These are phyloP conservation scores for Patella ulyssiponensis DNA, from an alignment of 2,888 invertebrate genomes.

Conservation along the genomic window DNA sequence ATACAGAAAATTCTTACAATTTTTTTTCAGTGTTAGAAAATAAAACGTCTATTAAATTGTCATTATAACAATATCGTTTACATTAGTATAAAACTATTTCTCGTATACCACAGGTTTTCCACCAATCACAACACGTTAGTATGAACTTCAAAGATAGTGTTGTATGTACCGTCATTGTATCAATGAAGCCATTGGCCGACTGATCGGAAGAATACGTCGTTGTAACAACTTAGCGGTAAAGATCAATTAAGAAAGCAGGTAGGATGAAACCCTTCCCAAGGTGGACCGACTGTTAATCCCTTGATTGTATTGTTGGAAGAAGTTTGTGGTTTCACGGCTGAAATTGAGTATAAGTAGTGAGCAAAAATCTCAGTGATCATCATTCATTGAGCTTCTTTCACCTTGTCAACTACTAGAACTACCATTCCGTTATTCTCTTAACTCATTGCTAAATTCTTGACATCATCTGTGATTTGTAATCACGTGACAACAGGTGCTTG, in stretches of 20 bases:
- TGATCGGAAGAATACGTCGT: neutral
- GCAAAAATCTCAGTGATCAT: neutral
- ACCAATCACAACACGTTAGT: no score
- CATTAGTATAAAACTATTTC: no score
- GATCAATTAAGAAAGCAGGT: neutral
- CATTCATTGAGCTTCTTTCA: neutral
- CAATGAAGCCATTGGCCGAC: conserved; percentile 1
- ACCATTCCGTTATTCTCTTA: neutral
- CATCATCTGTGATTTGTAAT: neutral
- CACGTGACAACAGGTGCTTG: neutral
- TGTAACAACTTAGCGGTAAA: neutral
- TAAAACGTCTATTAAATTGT: no score
- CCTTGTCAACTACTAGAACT: neutral
- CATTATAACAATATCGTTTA: no score
- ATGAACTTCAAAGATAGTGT: no score
- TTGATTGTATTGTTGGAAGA: neutral
- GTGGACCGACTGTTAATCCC: neutral
- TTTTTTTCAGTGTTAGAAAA: no score
- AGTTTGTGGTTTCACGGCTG: no score
- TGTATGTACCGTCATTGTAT: no score
- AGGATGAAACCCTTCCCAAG: neutral
- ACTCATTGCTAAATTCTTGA: neutral
- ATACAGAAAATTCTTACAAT: no score
- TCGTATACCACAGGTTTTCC: no score
- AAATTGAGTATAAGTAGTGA: neutral